Percentiles rank a stretch among this genome's conserved stretches.
These are phyloP conservation scores for Triplophysa siluroides DNA, from an alignment of 2,113 vertebrate species.

Conservation along the genomic window DNA sequence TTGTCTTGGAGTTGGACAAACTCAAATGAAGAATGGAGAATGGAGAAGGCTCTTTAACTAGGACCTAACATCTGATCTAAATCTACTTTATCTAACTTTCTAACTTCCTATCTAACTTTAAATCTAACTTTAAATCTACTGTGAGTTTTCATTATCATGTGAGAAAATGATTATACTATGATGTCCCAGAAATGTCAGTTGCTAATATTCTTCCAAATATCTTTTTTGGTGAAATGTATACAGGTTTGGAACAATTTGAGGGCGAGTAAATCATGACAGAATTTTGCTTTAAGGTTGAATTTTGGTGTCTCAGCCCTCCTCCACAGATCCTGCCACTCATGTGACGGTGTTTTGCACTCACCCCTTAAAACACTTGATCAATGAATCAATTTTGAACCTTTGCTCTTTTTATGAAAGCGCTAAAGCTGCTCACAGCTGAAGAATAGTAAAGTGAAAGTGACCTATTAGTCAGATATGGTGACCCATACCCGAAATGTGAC, in stretches of 20 bases:
- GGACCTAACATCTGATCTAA: background rate
- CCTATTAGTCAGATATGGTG: too few relatives aligned
- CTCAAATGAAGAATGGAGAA: too few relatives aligned
- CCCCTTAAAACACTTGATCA: slow-evolving; percentile 50
- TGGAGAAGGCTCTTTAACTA: background rate
- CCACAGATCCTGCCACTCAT: slow-evolving; percentile 2
- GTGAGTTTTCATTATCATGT: background rate
- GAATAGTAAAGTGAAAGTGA: too few relatives aligned
- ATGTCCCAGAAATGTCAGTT: too few relatives aligned
- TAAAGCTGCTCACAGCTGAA: slow-evolving; percentile 29
- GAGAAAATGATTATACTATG: background rate
- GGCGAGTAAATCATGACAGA: background rate
- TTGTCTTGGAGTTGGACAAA: too few relatives aligned
- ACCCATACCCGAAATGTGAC: too few relatives aligned
- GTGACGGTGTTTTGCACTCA: slow-evolving; percentile 18
- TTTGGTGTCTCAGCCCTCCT: background rate
- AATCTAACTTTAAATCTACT: too few relatives aligned
- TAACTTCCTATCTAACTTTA: too few relatives aligned
- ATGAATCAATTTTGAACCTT: slow-evolving; percentile 65
- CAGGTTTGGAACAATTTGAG: too few relatives aligned
- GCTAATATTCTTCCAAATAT: too few relatives aligned
- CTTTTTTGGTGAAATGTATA: too few relatives aligned
- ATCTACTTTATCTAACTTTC: too few relatives aligned
- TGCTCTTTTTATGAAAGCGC: slow-evolving; percentile 58
- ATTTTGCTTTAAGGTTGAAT: background rate